These are phyloP conservation scores for Erannis defoliaria DNA, from an alignment of 2,888 invertebrate genomes.

Conservation along the genomic window DNA sequence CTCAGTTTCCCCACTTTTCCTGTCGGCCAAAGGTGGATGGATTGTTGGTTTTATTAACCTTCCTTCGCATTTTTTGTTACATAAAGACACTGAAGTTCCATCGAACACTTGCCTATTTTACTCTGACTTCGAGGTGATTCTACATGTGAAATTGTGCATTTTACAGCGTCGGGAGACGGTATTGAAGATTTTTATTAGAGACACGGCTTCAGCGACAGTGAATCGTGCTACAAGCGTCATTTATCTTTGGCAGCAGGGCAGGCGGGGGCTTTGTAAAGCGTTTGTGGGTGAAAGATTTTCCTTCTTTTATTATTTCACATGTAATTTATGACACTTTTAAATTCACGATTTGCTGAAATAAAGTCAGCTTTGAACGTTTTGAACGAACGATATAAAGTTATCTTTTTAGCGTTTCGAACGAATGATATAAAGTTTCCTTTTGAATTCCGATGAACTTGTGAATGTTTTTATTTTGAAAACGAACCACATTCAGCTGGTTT, in stretches of 20 bases:
- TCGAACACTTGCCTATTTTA: slow-evolving; percentile 8
- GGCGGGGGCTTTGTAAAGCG: slow-evolving; percentile 75
- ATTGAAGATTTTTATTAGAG: slow-evolving; percentile 68
- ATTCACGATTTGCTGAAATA: slow-evolving; percentile 58
- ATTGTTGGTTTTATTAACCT: slow-evolving; percentile 64
- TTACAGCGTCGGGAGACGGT: slow-evolving; percentile 52
- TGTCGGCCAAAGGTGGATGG: slow-evolving; percentile 62
- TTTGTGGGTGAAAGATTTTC: slow-evolving; percentile 78
- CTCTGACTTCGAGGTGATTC: slow-evolving; percentile 12
- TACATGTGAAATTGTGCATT: slow-evolving; percentile 39
- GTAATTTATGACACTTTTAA: slow-evolving; percentile 78
- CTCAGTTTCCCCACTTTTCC: slow-evolving; percentile 61
- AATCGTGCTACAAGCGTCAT: slow-evolving; percentile 76
- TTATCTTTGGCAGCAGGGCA: slow-evolving; percentile 64
- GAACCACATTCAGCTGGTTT: slow-evolving; percentile 34
- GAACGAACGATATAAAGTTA: slow-evolving; percentile 39
- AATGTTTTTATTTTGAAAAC: slow-evolving; percentile 48
- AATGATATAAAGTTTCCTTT: slow-evolving; percentile 34
- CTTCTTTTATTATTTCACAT: slow-evolving; percentile 79
- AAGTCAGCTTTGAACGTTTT: slow-evolving; percentile 57
- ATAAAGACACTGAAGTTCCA: slow-evolving; percentile 16
- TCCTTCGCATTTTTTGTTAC: slow-evolving; percentile 56
- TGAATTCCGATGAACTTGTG: slow-evolving; percentile 26
- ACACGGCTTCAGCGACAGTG: slow-evolving; percentile 70
- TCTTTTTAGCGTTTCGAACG: slow-evolving; percentile 38